These are phyloP conservation scores for Thalassarche chlororhynchos DNA, from an alignment of 2,113 vertebrate species.

Conservation along the genomic window DNA sequence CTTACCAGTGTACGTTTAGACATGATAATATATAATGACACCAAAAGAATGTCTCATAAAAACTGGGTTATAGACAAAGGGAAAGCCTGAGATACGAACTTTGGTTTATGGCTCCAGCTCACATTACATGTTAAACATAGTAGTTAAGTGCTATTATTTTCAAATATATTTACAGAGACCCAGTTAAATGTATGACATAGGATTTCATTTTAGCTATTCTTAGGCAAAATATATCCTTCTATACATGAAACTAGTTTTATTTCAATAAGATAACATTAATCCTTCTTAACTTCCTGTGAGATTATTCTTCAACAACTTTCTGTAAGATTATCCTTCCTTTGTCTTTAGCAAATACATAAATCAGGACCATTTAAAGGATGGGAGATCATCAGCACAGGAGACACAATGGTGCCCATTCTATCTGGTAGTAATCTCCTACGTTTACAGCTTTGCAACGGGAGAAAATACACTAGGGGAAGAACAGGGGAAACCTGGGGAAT, in stretches of 20 bases:
- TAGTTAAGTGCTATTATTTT: not conserved
- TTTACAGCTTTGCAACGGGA: not conserved
- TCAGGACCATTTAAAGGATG: not conserved
- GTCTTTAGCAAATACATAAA: not conserved
- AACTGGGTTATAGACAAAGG: not conserved
- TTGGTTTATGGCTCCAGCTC: not conserved
- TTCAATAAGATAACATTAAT: conserved; percentile 6
- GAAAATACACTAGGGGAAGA: not conserved
- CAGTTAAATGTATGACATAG: not conserved
- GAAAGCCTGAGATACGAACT: not conserved
- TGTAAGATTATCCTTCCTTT: not conserved
- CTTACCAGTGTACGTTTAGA: not conserved
- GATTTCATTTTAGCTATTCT: not conserved
- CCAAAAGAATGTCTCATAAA: not conserved
- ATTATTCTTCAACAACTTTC: not conserved
- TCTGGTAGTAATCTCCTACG: not conserved
- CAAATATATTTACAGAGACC: not conserved
- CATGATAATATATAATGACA: not conserved
- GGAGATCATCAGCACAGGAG: not conserved
- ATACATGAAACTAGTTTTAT: not conserved
- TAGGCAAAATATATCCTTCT: not conserved
- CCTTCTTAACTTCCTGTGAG: not conserved
- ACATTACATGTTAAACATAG: not conserved
- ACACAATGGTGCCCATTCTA: not conserved
- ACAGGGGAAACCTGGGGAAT: not conserved